Evolutionary conservation across 1,140 invertebrate species (phyloP).

Genomic region (Belonocnema kinseyi): DNA sequence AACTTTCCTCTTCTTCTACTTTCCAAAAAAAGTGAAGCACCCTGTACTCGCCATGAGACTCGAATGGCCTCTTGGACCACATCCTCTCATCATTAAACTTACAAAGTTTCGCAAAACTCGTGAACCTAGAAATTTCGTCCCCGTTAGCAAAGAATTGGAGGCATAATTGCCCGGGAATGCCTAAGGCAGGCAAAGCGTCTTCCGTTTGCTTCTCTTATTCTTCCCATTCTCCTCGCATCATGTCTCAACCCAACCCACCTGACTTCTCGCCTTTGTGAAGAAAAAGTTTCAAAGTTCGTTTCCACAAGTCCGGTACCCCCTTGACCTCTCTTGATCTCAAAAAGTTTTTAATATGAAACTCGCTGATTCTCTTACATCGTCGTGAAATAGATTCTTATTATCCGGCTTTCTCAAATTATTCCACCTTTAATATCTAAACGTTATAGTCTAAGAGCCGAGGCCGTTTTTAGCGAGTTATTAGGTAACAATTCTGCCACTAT

Average conservation of each 20-base stretch:
- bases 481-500: too few relatives aligned
- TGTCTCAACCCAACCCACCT: not conserved
- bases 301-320: not conserved
- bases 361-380: not conserved
- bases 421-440: not conserved
- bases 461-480: too few relatives aligned
- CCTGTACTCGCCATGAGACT: not conserved
- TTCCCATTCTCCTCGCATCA: not conserved
- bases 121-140: constrained; percentile 3
- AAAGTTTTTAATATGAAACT: constrained; percentile 9
- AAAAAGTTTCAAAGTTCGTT: constrained; percentile 16
- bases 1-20: not conserved
- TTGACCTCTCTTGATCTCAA: not conserved
- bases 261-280: constrained; percentile 17
- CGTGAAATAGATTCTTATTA: not conserved
- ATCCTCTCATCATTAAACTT: not conserved
- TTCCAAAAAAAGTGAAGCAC: not conserved
- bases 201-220: not conserved
- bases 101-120: not conserved
- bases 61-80: not conserved
- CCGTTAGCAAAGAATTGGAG: constrained; percentile 31
- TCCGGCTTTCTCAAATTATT: not conserved
- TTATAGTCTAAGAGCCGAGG: too few relatives aligned
- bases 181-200: constrained; percentile 6
- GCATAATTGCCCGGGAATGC: constrained; percentile 45